These are phyloP conservation scores for Parauchenoglanis punctatus DNA, from an alignment of 2,797 vertebrate genomes.

Conservation along the genomic window DNA sequence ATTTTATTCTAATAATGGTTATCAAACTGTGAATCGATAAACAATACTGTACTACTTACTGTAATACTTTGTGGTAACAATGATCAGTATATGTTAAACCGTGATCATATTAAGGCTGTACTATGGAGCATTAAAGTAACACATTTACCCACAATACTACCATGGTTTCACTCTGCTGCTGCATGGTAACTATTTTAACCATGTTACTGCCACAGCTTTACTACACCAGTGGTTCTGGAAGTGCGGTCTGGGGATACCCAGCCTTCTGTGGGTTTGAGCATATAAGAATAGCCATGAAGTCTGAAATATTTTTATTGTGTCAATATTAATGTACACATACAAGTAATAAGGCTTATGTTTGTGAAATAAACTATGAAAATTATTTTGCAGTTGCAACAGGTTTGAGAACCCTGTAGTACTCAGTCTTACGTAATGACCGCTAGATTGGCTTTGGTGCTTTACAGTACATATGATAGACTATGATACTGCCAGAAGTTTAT, in stretches of 20 bases:
- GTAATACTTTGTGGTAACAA: not conserved
- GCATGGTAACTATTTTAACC: not conserved
- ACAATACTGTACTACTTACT: not conserved
- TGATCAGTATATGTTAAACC: not conserved
- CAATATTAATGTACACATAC: not conserved
- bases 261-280: no score
- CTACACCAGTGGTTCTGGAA: not conserved
- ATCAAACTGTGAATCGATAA: not conserved
- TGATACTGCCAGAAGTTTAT: not conserved
- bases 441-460: not conserved
- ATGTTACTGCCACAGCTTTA: not conserved
- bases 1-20: not conserved
- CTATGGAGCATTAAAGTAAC: not conserved
- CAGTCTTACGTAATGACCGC: not conserved
- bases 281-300: not conserved
- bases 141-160: not conserved
- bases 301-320: not conserved
- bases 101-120: not conserved
- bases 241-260: not conserved
- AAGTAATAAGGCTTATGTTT: not conserved
- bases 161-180: not conserved
- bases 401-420: not conserved
- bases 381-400: not conserved
- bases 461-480: not conserved
- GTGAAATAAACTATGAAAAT: not conserved